phyloP scores from a whole-genome alignment of 2,113 vertebrate species.

The Galeopterus variegatus region DNA sequence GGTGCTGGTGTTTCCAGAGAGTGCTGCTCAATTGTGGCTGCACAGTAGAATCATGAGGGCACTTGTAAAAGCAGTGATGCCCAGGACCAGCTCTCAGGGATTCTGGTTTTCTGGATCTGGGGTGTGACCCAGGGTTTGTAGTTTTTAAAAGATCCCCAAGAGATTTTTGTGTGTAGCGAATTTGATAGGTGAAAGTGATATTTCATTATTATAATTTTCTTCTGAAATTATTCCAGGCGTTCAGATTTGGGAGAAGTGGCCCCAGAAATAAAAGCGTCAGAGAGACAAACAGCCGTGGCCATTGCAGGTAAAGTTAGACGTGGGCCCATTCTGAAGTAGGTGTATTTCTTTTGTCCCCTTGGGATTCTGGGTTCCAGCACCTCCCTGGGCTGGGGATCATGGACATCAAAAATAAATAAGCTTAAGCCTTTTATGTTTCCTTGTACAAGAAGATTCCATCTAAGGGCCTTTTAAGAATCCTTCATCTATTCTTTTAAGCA shows the following conservation, averaged over 20 bases:
- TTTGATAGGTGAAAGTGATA: background rate
- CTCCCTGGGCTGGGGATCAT: background rate
- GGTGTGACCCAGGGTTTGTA: background rate
- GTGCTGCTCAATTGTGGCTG: background rate
- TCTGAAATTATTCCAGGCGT: constrained; percentile 79
- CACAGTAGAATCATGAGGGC: background rate
- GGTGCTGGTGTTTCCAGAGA: background rate
- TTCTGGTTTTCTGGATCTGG: background rate
- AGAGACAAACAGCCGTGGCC: constrained; percentile 73
- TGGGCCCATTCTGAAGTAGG: background rate
- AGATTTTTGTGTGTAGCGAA: constrained; percentile 34
- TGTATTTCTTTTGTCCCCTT: background rate
- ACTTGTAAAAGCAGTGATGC: background rate
- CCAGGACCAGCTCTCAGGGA: background rate
- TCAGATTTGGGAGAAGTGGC: constrained; percentile 82
- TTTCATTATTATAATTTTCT: constrained; percentile 62
- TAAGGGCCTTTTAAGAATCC: background rate
- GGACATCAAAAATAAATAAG: background rate
- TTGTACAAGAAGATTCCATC: background rate
- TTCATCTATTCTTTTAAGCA: background rate
- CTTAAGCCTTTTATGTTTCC: background rate
- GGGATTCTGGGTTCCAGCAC: background rate
- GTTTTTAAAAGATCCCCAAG: constrained; percentile 22
- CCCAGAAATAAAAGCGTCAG: constrained; percentile 79
- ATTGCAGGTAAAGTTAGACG: constrained; percentile 77